These are phyloP conservation scores for Ceratina japonica DNA, from an alignment of 1,140 invertebrate species.

Conservation along the genomic window DNA sequence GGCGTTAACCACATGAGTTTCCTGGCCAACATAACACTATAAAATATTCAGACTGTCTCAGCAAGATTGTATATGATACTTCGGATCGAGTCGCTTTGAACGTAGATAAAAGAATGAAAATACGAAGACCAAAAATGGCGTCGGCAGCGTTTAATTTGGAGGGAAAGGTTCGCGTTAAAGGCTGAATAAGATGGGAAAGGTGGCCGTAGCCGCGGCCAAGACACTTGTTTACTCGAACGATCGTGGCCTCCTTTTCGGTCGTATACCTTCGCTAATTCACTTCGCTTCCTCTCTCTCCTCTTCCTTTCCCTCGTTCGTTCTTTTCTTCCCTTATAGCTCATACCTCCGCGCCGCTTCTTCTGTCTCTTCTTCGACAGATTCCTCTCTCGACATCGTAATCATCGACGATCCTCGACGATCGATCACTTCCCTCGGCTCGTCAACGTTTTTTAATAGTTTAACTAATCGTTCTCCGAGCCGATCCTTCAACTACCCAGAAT, in stretches of 20 bases:
- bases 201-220: conserved; percentile 58
- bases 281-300: conserved; percentile 65
- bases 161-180: conserved; percentile 46
- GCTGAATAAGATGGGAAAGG: conserved; percentile 56
- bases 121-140: neutral
- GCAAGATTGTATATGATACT: no score
- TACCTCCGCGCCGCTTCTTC: conserved; percentile 14
- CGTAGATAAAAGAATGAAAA: neutral
- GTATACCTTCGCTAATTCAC: conserved; percentile 74
- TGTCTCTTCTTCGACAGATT: conserved; percentile 21
- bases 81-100: neutral
- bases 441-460: no score
- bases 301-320: conserved; percentile 50
- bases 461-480: no score
- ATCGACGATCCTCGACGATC: neutral
- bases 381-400: conserved; percentile 8
- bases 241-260: conserved; percentile 72
- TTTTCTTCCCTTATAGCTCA: conserved; percentile 14
- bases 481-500: no score
- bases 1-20: no score
- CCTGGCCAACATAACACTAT: no score
- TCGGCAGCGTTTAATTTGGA: neutral
- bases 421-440: neutral
- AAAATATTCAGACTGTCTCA: no score
- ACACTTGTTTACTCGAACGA: conserved; percentile 70